These are phyloP conservation scores for Autographa pulchrina DNA, from an alignment of 2,888 invertebrate genomes.

Conservation along the genomic window DNA sequence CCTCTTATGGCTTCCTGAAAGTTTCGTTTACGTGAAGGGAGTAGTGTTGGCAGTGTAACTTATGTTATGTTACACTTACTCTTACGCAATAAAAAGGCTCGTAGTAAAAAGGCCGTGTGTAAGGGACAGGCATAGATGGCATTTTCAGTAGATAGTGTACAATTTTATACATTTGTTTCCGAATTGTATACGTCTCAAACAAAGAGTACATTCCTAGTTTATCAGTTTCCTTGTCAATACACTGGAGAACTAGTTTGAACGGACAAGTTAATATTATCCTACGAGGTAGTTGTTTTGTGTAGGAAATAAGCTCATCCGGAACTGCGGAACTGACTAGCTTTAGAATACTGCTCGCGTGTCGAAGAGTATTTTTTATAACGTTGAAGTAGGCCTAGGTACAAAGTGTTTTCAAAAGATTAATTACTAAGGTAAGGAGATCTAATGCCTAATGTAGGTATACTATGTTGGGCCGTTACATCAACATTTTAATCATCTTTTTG, in stretches of 20 bases:
- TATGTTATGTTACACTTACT: background rate
- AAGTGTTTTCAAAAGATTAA: too few relatives aligned
- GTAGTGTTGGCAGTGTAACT: background rate
- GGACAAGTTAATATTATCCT: background rate
- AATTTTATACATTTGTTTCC: too few relatives aligned
- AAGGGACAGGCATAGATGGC: too few relatives aligned
- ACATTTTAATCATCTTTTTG: too few relatives aligned
- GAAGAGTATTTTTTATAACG: background rate
- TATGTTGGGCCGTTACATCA: too few relatives aligned
- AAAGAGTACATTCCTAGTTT: background rate
- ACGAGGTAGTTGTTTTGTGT: background rate
- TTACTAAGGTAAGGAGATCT: too few relatives aligned
- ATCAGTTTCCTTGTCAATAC: background rate
- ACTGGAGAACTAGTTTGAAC: background rate
- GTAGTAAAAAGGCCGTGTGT: too few relatives aligned
- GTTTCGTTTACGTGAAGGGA: conserved; percentile 11
- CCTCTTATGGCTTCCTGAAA: conserved; percentile 8
- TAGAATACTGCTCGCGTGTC: background rate
- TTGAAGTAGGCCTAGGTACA: too few relatives aligned
- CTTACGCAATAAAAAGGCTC: background rate
- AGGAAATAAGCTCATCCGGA: background rate
- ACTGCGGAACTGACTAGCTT: background rate
- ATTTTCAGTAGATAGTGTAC: too few relatives aligned
- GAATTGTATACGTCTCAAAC: too few relatives aligned
- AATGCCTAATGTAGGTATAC: too few relatives aligned